Base-by-base conservation (phyloP, 2,113 vertebrate genomes). In the Tupaia tana region DNA sequence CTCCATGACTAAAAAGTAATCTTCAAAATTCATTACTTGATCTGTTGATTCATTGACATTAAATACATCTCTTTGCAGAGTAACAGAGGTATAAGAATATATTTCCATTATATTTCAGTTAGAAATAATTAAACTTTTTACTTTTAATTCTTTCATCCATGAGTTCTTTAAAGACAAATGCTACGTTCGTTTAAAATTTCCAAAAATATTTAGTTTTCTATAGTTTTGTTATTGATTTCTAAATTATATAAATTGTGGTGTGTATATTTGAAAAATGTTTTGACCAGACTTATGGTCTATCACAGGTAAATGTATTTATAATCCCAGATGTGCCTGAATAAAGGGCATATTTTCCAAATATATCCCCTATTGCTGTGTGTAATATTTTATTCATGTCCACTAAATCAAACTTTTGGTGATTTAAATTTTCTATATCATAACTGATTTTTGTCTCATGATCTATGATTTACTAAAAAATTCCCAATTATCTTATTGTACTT, bases 41-140 rank as follows among this genome's bases (percentile, higher is more conserved):
- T 94, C 74, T 59, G 9, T 89, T 89, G 59, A 74, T 93, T 89
- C 52, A 78, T 25, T 81, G 58, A 6, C 6, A 88, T 89, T 52
- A 87, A 67, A 85, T 77, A 74, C 2, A 81, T 86, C 12, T 63
- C 69, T 25, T 69, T 75, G 11, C 2, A 66, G 67, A 86, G 6
- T 73, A 88, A 58, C 16, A 73, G 25, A 80, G n/a, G 27, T 19
- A 16, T 63, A 20, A 52, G 16, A 79, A 7, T 77, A 52, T 75
- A 81, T 58, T 77, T 91, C 87, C 16, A 58, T 43, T 90, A 29
- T 81, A 69, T 71, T 78, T 79, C 15, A 52, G 6, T 77, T 54
- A 34, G 12, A 61, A 63, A 69, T 92, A 61, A 78, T 78, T 84
- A 79, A 54, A 67, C 24, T 67, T 79, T 89, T 31, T 67, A 69